These are phyloP conservation scores for Microcebus murinus DNA, from an alignment of 2,113 vertebrate genomes.

Conservation along the genomic window DNA sequence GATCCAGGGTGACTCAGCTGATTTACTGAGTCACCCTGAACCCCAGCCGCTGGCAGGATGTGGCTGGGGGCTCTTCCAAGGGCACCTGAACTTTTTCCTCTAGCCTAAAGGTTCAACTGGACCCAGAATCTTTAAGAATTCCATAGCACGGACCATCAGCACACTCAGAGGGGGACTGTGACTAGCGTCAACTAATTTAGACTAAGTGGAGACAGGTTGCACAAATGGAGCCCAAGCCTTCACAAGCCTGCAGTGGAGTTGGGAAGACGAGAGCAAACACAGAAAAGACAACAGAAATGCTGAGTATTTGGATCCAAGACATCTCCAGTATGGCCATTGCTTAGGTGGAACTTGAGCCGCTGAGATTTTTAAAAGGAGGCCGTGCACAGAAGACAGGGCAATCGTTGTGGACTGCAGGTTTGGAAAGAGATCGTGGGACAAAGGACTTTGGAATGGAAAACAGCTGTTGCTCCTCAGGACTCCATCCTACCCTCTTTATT, in stretches of 20 bases:
- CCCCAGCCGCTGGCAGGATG: neutral
- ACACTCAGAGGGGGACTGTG: neutral
- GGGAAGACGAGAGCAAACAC: neutral
- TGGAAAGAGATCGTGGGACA: neutral
- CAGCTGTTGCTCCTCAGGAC: neutral
- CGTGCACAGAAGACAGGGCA: no score
- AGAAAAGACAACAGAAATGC: neutral
- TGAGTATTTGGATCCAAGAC: neutral
- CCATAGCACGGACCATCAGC: neutral
- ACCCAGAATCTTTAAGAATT: neutral
- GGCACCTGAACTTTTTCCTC: conserved; percentile 10
- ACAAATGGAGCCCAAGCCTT: neutral
- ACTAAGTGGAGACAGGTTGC: neutral
- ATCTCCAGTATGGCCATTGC: accelerated
- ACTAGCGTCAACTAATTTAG: neutral
- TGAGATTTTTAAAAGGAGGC: neutral
- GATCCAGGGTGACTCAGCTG: neutral
- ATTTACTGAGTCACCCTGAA: conserved; percentile 10
- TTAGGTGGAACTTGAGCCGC: no score
- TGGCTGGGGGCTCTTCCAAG: neutral
- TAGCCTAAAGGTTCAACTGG: neutral
- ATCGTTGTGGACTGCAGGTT: neutral
- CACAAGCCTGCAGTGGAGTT: neutral
- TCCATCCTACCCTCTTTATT: neutral
- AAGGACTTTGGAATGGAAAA: neutral